Conservation (phyloP, 2,797 vertebrate genomes). For the Numenius phaeopus region DNA sequence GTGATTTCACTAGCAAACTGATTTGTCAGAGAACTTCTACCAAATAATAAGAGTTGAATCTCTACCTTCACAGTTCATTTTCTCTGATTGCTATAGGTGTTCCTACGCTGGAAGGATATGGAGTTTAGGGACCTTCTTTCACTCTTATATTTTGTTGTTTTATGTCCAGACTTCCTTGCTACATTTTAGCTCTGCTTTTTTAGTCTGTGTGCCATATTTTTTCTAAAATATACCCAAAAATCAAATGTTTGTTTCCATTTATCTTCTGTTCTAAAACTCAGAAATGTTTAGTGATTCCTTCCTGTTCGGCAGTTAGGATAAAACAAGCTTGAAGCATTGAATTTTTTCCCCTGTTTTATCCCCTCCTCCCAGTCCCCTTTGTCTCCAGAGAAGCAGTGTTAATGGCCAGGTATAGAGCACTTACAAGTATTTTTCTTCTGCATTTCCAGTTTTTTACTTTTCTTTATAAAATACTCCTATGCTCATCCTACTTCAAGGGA, state of each 20-base stretch:
- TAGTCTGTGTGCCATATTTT: background rate
- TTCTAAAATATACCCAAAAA: background rate
- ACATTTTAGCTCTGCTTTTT: background rate
- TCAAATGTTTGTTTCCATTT: background rate
- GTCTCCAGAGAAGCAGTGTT: background rate
- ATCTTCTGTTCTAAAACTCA: background rate
- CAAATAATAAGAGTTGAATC: background rate
- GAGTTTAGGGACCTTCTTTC: background rate
- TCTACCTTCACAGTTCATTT: background rate
- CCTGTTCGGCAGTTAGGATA: background rate
- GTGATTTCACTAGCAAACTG: background rate
- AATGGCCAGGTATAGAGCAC: background rate
- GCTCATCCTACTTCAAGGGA: background rate
- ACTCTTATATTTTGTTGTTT: background rate
- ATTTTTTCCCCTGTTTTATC: background rate
- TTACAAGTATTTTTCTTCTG: background rate
- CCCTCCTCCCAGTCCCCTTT: background rate
- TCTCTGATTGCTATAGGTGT: background rate
- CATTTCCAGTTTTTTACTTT: background rate
- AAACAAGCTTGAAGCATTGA: background rate
- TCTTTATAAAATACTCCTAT: background rate
- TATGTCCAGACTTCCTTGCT: background rate
- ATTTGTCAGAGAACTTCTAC: background rate
- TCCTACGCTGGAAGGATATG: background rate
- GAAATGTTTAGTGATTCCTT: background rate